Evolutionary conservation across 1,140 invertebrate genomes (phyloP).

Genomic region (Muscidifurax raptorellus): DNA sequence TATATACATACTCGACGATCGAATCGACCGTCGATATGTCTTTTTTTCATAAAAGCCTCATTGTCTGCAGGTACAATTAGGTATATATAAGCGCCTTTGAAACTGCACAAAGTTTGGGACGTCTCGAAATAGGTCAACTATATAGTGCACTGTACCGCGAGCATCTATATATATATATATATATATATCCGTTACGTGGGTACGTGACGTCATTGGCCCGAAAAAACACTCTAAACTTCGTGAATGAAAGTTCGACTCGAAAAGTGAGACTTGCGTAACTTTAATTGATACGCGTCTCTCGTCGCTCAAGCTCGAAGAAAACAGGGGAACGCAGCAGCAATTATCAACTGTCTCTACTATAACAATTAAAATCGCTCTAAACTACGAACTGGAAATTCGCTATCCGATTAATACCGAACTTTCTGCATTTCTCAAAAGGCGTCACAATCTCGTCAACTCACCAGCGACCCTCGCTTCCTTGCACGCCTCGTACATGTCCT

Average conservation of each 20-base stretch:
- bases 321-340: too few relatives aligned
- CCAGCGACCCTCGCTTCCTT: slow-evolving; percentile 96
- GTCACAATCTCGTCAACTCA: slow-evolving; percentile 73
- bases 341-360: too few relatives aligned
- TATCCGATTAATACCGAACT: too few relatives aligned
- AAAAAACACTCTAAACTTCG: neutral
- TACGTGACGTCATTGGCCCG: neutral
- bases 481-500: slow-evolving; percentile 98
- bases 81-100: neutral
- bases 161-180: too few relatives aligned
- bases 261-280: neutral
- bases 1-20: too few relatives aligned
- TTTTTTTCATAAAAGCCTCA: neutral
- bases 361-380: neutral
- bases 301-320: neutral
- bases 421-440: too few relatives aligned
- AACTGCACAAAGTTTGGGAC: neutral
- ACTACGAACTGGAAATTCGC: too few relatives aligned
- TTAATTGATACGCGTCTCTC: neutral
- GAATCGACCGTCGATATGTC: too few relatives aligned
- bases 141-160: neutral
- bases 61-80: neutral
- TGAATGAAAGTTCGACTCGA: neutral
- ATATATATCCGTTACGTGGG: neutral
- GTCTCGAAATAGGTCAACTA: neutral